Evolutionary conservation across 2,113 vertebrate genomes (phyloP).

Genomic region (Xenus cinereus): DNA sequence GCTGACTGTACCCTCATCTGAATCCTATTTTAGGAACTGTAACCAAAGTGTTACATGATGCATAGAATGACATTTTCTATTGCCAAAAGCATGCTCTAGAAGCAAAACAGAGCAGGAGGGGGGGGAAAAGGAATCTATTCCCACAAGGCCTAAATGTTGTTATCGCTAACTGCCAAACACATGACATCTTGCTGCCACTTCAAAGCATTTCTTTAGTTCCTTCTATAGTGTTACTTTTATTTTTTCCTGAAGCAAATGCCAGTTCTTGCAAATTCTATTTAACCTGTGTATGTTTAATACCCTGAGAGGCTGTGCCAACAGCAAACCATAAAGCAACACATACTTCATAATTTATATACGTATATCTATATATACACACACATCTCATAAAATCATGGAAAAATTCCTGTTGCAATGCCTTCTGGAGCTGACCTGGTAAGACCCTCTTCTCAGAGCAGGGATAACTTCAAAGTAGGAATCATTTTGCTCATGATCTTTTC

Average conservation of each 20-base stretch:
- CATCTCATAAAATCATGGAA: neutral
- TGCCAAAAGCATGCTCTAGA: conserved; percentile 59
- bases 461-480: neutral
- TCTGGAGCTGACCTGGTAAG: neutral
- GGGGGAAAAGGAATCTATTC: neutral
- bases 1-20: neutral
- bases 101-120: conserved; percentile 26
- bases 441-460: neutral
- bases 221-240: neutral
- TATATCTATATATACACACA: too few relatives aligned
- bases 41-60: conserved; percentile 21
- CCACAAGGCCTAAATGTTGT: neutral
- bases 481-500: neutral
- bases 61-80: conserved; percentile 12
- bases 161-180: conserved; percentile 41
- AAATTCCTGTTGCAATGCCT: neutral
- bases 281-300: conserved; percentile 45
- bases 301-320: conserved; percentile 12
- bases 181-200: conserved; percentile 33
- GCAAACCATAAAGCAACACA: neutral
- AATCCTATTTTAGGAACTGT: conserved; percentile 15
- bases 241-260: conserved; percentile 22
- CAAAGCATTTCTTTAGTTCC: conserved; percentile 32
- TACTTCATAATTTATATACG: neutral
- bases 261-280: conserved; percentile 26